phyloP scores from a whole-genome alignment of 2,113 vertebrate genomes.

The Ivindomyrus marchei region DNA sequence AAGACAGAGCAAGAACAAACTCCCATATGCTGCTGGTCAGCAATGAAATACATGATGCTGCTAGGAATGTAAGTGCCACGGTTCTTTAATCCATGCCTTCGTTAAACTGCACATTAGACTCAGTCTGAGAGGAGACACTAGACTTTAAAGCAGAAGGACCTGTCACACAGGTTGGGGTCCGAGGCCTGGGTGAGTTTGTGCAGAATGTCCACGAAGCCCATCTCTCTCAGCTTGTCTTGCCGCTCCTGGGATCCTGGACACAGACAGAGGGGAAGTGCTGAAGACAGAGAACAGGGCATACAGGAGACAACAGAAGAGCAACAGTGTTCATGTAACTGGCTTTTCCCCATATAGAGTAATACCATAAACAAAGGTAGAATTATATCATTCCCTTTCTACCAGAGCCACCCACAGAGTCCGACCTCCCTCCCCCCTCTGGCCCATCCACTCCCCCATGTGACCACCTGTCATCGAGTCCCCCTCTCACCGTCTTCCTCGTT shows the following conservation, averaged over 20 bases:
- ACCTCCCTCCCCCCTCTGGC: background rate
- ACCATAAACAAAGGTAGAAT: background rate
- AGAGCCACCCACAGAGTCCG: background rate
- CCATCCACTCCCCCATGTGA: background rate
- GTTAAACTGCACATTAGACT: background rate
- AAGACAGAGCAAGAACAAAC: slow-evolving; percentile 31
- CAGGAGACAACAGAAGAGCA: background rate
- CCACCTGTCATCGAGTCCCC: background rate
- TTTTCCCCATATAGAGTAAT: background rate
- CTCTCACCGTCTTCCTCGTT: slow-evolving; percentile 98
- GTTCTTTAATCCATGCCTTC: background rate
- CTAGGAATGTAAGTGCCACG: background rate
- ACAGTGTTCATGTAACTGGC: background rate
- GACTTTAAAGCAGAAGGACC: slow-evolving; percentile 59
- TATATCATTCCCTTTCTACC: background rate
- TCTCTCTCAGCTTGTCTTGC: slow-evolving; percentile 91
- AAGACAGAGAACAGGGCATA: background rate
- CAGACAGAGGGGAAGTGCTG: slow-evolving; percentile 16
- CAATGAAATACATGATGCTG: background rate
- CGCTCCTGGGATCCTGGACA: slow-evolving; percentile 88
- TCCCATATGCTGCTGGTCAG: background rate
- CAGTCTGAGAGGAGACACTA: background rate
- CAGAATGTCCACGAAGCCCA: slow-evolving; percentile 94
- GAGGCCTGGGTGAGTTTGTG: slow-evolving; percentile 91
- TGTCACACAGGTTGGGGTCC: slow-evolving; percentile 91